phyloP scores from a whole-genome alignment of 2,797 vertebrate genomes.

The Apogon talboti region DNA sequence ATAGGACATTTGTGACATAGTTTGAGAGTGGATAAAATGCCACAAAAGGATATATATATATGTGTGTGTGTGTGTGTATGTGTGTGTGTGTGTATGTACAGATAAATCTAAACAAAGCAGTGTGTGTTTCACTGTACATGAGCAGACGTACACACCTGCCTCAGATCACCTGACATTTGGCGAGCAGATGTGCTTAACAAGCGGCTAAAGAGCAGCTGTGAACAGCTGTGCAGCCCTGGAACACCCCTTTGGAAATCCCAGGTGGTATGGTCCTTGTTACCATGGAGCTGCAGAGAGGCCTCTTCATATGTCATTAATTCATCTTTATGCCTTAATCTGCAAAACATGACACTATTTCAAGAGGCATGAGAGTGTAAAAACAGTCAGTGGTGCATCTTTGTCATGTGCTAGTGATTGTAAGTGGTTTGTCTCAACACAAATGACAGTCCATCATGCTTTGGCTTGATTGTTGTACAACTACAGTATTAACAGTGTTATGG shows the following conservation, averaged over 20 bases:
- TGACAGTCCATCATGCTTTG: conserved; percentile 69
- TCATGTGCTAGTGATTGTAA: conserved; percentile 46
- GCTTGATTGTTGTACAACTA: conserved; percentile 44
- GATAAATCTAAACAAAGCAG: conserved; percentile 32
- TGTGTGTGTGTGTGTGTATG: no score
- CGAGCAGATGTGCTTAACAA: conserved; percentile 72
- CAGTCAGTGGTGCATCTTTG: conserved; percentile 31
- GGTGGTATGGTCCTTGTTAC: conserved; percentile 55
- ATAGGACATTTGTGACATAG: no score
- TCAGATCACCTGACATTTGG: conserved; percentile 75
- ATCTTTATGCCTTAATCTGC: conserved; percentile 21
- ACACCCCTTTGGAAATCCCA: conserved; percentile 66
- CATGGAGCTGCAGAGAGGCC: conserved; percentile 37
- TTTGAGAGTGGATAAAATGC: neutral
- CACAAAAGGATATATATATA: neutral
- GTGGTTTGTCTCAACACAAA: conserved; percentile 48
- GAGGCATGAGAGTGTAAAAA: conserved; percentile 29
- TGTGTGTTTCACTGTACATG: conserved; percentile 32
- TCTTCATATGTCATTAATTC: conserved; percentile 36
- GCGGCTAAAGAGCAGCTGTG: conserved; percentile 56
- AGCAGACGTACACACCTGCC: conserved; percentile 59
- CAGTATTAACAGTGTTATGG: conserved; percentile 47
- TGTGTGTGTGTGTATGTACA: conserved; percentile 14
- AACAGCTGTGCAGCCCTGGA: conserved; percentile 52
- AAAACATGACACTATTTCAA: conserved; percentile 11